These are phyloP conservation scores for Ceramica pisi DNA, from an alignment of 2,888 invertebrate genomes.

Conservation along the genomic window DNA sequence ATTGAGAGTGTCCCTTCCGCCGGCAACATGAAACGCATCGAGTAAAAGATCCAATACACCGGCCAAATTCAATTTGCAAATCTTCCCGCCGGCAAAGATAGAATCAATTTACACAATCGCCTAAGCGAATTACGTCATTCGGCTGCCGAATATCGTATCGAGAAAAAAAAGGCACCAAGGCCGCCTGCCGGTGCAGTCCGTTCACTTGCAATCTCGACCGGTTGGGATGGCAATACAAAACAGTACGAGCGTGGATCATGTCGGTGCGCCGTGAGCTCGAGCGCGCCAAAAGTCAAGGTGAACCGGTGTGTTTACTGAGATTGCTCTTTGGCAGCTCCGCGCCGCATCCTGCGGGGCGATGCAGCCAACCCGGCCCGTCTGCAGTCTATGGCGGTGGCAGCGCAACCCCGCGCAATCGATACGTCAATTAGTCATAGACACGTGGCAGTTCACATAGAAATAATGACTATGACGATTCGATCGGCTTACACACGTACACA, in stretches of 20 bases:
- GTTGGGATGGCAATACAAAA: slow-evolving; percentile 75
- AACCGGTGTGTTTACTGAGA: slow-evolving; percentile 76
- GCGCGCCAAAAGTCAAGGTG: slow-evolving; percentile 87
- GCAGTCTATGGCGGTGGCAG: slow-evolving; percentile 20
- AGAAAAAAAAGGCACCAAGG: slow-evolving; percentile 84
- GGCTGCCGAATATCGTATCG: slow-evolving; percentile 81
- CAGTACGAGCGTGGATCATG: slow-evolving; percentile 65
- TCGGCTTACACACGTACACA: slow-evolving; percentile 66
- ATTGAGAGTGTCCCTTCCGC: slow-evolving; percentile 57
- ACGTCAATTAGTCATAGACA: slow-evolving; percentile 80
- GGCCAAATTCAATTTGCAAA: slow-evolving; percentile 79
- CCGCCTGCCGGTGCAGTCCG: slow-evolving; percentile 82
- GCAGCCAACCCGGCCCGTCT: slow-evolving; percentile 26
- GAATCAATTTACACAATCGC: slow-evolving; percentile 82
- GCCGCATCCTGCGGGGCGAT: slow-evolving; percentile 42
- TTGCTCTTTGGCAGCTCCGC: slow-evolving; percentile 25
- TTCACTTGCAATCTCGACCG: slow-evolving; percentile 88
- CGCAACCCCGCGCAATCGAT: slow-evolving; percentile 61
- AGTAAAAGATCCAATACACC: slow-evolving; percentile 69
- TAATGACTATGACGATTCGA: slow-evolving; percentile 74
- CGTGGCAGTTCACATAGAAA: slow-evolving; percentile 79
- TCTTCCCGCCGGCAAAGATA: slow-evolving; percentile 76
- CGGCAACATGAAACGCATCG: slow-evolving; percentile 63
- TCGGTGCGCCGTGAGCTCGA: slow-evolving; percentile 53
- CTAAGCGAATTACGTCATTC: slow-evolving; percentile 83